Evolutionary conservation across 2,888 invertebrate species (phyloP), one percentile per base, ranked within the genome.

Genomic region (Salpingus planirostris): DNA sequence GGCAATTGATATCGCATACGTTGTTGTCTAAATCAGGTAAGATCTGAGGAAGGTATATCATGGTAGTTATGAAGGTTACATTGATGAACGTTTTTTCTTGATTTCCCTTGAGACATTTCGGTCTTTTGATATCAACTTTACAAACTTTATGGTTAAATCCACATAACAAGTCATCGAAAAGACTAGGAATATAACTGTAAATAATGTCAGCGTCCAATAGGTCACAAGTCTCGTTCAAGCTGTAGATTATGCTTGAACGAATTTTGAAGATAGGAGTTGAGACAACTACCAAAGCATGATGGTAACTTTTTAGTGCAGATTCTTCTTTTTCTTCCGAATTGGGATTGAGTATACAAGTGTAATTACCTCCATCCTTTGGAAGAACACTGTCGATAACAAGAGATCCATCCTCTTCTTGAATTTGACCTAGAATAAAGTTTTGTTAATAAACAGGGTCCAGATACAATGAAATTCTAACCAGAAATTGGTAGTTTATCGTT

Each of bases 311-410:
- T n/a, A n/a, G n/a, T 12, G 34, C 39, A 6, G 37, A 43, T 10
- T 35, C 25, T 4, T 8, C 27, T 4, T 43, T 40, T 8, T 43
- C 36, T 5, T 32, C 48, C 23, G 25, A 35, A 11, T 31, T 42
- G 10, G 35, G 35, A 23, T 28, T 47, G 30, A 52, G 45, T 0
- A 47, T 49, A 36, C 65, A 65, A 2, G 61, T 60, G 37, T 65
- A 65, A 38, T 63, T 64, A 3, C 63, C 62, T 11, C 54, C 48
- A 29, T 62, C 57, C 42, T 60, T 57, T 8, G 57, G 47, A 13
- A 55, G 45, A 3, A 59, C 46, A 23, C 57, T 50, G n/a, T 54
- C 52, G 13, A 65, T 49, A 2, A 46, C 39, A 23, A 64, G 39
- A 10, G 45, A 43, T 7, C 56, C 53, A 25, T 54, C 55, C 3